Evolutionary conservation across 2,888 invertebrate genomes (phyloP).

Genomic region (Tuberolachnus salignus): DNA sequence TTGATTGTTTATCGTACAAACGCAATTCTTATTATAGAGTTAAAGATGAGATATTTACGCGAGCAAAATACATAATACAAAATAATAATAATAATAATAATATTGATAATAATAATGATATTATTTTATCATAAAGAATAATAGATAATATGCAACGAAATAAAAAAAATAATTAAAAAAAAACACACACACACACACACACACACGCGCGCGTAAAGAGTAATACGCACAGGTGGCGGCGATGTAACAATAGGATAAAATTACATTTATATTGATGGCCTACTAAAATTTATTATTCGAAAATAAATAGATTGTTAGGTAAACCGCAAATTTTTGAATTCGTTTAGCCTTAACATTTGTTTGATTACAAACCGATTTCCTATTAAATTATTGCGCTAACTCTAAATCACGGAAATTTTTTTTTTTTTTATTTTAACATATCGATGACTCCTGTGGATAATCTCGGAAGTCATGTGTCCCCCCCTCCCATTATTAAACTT

Average conservation of each 20-base stretch:
- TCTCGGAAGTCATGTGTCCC: background rate
- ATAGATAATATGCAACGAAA: background rate
- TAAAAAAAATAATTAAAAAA: conserved; percentile 36
- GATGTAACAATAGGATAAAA: no score
- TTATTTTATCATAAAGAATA: background rate
- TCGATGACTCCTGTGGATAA: no score
- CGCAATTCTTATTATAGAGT: conserved; percentile 41
- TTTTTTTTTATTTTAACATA: no score
- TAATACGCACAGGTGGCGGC: no score
- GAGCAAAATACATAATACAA: background rate
- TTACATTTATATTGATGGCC: no score
- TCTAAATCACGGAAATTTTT: no score
- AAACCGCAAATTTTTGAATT: no score
- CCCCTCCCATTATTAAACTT: background rate
- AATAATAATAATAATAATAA: conserved; percentile 5
- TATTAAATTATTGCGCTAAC: no score
- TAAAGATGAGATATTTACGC: background rate
- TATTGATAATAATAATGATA: conserved; percentile 19
- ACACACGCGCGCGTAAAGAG: background rate
- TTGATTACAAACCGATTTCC: no score
- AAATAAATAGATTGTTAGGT: no score
- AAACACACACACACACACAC: background rate
- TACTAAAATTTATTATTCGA: no score
- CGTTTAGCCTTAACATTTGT: no score
- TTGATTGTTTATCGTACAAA: conserved; percentile 42